Evolutionary conservation across 2,888 invertebrate genomes (phyloP).

Genomic region (Teleiodes luculella): DNA sequence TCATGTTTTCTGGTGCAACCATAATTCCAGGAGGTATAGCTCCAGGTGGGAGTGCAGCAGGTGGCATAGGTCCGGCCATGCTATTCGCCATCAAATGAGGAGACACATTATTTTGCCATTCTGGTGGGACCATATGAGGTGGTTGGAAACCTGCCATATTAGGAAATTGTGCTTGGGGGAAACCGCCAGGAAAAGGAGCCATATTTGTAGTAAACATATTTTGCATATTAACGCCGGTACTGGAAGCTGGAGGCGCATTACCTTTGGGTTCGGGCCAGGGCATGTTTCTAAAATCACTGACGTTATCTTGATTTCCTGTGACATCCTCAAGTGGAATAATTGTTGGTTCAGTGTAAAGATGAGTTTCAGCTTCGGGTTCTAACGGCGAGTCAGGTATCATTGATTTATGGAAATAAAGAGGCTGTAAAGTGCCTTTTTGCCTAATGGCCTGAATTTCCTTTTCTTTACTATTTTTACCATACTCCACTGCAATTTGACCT

Average conservation of each 20-base stretch:
- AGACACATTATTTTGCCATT: slow-evolving; percentile 64
- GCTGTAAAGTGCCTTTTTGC: slow-evolving; percentile 90
- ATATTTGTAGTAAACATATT: slow-evolving; percentile 69
- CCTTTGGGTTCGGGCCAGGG: slow-evolving; percentile 93
- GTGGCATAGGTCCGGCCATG: slow-evolving; percentile 50
- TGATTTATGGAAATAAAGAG: slow-evolving; percentile 87
- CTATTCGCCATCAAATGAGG: slow-evolving; percentile 57
- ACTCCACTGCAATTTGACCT: slow-evolving; percentile 81
- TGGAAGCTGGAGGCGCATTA: slow-evolving; percentile 63
- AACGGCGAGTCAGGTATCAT: slow-evolving; percentile 92
- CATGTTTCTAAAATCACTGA: slow-evolving; percentile 86
- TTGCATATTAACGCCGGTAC: slow-evolving; percentile 51
- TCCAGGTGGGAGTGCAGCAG: slow-evolving; percentile 52
- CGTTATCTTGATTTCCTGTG: slow-evolving; percentile 88
- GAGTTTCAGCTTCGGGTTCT: slow-evolving; percentile 92
- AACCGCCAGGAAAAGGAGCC: slow-evolving; percentile 64
- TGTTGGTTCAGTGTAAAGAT: slow-evolving; percentile 86
- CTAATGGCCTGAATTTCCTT: slow-evolving; percentile 91
- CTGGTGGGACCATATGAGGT: slow-evolving; percentile 55
- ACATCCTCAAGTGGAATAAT: slow-evolving; percentile 93
- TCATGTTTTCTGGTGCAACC: slow-evolving; percentile 70
- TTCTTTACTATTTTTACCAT: slow-evolving; percentile 90
- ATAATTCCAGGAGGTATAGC: slow-evolving; percentile 59
- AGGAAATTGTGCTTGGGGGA: slow-evolving; percentile 69
- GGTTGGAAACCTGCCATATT: slow-evolving; percentile 65